phyloP scores from a whole-genome alignment of 1,140 invertebrate genomes.

The Spodoptera frugiperda region DNA sequence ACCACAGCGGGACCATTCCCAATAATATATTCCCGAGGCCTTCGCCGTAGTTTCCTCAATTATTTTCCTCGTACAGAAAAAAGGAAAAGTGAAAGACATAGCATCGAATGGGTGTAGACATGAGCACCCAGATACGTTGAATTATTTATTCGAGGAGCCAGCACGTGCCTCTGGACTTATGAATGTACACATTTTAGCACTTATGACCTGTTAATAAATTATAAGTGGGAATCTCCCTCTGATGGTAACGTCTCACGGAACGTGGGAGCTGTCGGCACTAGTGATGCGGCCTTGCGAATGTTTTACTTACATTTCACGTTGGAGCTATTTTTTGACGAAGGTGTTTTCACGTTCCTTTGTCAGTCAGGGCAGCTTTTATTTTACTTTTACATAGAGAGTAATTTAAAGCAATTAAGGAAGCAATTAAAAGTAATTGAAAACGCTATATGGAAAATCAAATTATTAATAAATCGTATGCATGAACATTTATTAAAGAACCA shows the following conservation, averaged over 20 bases:
- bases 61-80: slow-evolving; percentile 36
- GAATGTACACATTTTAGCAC: slow-evolving; percentile 85
- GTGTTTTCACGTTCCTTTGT: background rate
- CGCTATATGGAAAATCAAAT: background rate
- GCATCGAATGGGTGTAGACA: slow-evolving; percentile 44
- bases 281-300: slow-evolving; percentile 6
- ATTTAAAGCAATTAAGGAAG: no score
- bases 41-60: slow-evolving; percentile 37
- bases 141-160: slow-evolving; percentile 70
- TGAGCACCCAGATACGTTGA: slow-evolving; percentile 53
- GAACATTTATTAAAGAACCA: background rate
- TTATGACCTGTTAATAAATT: slow-evolving; percentile 86
- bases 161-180: slow-evolving; percentile 73
- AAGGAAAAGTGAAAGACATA: slow-evolving; percentile 41
- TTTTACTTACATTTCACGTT: slow-evolving; percentile 7
- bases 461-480: background rate
- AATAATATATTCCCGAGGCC: background rate
- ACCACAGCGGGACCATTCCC: background rate
- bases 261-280: slow-evolving; percentile 29
- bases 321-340: background rate
- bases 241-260: slow-evolving; percentile 71
- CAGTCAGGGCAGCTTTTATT: background rate
- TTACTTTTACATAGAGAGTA: no score
- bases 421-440: background rate
- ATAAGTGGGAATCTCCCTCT: slow-evolving; percentile 70